Evolutionary conservation across 2,888 invertebrate genomes (phyloP), one percentile per base, ranked within the genome.

Genomic region (Anoplius nigerrimus): DNA sequence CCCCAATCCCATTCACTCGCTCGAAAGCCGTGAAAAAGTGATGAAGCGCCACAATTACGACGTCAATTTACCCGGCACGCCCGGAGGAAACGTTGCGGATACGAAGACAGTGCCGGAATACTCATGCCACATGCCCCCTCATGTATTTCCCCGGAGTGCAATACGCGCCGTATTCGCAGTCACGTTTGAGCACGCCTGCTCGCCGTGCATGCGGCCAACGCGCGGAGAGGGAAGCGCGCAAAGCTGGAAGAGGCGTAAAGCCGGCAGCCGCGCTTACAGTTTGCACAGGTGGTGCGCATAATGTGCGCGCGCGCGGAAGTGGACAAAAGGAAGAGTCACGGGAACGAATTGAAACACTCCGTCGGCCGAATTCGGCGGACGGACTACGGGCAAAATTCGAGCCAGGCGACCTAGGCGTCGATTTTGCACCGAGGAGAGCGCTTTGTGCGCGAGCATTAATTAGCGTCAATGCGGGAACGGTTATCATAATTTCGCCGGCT

Each of bases 101-200:
- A 57, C 42, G 55, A 68, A 67, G 74, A 64, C 27, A 61, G 53
- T 22, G 69, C 64, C 68, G 46, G 51, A 21, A 48, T 64, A 63
- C 56, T 59, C 51, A 18, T 48, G 48, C 16, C 18, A 18, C 16
- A 18, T 48, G 48, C 45, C 21, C 46, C 67, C 22, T 51, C 62
- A 63, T 55, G 74, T 74, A 82, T 82, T 82, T 82, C 82, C 82
- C 81, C n/a, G 63, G 82, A 75, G 82, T 73, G 71, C 76, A 59
- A 71, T 76, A 16, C 53, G 69, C 63, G 52, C 58, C 55, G 58
- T 54, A 58, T 52, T 4, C 53, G 22, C 15, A n/a, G 21, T 15
- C 21, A 24, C 53, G 24, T 53, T 22, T 27, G 48, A 16, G 16
- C 48, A n/a, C 56, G 15, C 8, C 42, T 46, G 60, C 21, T 46